phyloP scores from a whole-genome alignment of 2,113 vertebrate species.

The Aldabrachelys gigantea region DNA sequence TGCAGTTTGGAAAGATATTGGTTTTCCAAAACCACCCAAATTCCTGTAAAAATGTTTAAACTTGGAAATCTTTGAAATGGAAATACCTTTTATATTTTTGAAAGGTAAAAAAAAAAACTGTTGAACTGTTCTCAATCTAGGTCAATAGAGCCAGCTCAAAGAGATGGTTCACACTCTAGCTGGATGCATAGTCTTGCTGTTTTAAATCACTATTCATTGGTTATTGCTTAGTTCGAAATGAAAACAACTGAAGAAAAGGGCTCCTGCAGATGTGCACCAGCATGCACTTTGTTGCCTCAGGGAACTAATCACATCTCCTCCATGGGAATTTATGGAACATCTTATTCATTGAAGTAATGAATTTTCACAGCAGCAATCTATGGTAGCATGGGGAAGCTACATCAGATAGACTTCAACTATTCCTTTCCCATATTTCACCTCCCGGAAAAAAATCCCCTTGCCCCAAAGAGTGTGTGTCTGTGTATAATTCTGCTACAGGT shows the following conservation, averaged over 20 bases:
- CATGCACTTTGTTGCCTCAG: neutral
- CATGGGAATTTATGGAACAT: neutral
- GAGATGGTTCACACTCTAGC: rapidly evolving
- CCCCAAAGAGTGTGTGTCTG: neutral
- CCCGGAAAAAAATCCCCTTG: neutral
- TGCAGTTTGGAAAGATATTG: neutral
- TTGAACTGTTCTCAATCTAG: neutral
- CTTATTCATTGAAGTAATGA: neutral
- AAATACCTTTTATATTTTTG: neutral
- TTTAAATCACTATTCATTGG: neutral
- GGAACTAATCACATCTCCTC: neutral
- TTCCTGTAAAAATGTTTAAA: neutral
- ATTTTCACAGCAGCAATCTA: neutral
- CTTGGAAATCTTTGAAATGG: neutral
- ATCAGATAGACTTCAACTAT: neutral
- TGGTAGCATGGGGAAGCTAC: neutral
- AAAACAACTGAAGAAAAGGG: neutral
- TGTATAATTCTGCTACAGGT: neutral
- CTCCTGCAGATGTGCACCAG: neutral
- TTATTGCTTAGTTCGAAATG: neutral
- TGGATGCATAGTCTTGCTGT: neutral
- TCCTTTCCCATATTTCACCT: neutral
- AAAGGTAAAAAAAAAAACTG: neutral
- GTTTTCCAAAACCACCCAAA: neutral
- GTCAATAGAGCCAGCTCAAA: neutral